Evolutionary conservation across 2,888 invertebrate species (phyloP).

Genomic region (Mantis religiosa): DNA sequence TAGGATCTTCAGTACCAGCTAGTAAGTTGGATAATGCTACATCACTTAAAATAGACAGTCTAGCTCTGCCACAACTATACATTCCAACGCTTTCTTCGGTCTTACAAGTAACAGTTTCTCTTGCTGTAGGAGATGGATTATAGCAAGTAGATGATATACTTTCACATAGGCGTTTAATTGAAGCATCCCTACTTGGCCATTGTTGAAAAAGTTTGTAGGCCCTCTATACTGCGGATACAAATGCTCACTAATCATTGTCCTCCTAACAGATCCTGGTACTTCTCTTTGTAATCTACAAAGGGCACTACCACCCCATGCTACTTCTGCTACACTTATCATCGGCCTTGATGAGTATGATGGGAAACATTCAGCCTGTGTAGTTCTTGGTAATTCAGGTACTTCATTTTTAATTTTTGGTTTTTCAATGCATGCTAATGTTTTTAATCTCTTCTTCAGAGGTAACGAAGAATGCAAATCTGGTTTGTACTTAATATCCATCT

Average conservation of each 20-base stretch:
- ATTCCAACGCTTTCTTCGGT: neutral
- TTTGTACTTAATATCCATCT: conserved; percentile 10
- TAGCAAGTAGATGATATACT: neutral
- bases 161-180: neutral
- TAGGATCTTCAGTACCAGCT: neutral
- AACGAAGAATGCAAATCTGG: conserved; percentile 11
- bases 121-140: neutral
- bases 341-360: conserved; percentile 43
- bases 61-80: neutral
- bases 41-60: neutral
- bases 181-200: conserved; percentile 11
- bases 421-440: neutral
- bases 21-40: neutral
- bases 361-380: conserved; percentile 11
- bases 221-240: neutral
- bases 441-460: conserved; percentile 12
- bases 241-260: neutral
- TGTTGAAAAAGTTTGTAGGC: conserved; percentile 28
- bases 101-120: neutral
- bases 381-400: neutral
- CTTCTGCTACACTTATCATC: conserved; percentile 44
- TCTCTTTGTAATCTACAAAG: neutral
- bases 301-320: conserved; percentile 34
- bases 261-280: neutral
- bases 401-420: neutral